A percentile compares a stretch with the other conserved stretches of the same genome.
Conservation (phyloP, 92 coral and sea anemone species). For the Porites cylindrica region DNA sequence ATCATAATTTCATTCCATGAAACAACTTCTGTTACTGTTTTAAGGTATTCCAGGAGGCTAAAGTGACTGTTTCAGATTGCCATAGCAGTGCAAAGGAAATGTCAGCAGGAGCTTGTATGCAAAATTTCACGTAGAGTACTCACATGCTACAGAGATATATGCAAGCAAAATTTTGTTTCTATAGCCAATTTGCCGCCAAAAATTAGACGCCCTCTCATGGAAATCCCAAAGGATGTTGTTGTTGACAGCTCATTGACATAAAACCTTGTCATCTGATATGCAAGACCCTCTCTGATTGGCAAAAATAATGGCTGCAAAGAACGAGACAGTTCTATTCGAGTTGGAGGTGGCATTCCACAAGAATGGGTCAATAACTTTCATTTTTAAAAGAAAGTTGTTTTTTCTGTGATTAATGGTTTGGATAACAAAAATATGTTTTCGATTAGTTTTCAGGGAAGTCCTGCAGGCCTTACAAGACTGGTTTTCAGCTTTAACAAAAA, state of each 20-base stretch:
- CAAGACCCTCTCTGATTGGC: not conserved
- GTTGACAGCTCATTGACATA: not conserved
- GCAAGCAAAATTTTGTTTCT: not conserved
- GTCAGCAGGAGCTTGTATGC: not conserved
- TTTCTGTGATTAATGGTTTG: not conserved
- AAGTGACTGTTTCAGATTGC: not conserved
- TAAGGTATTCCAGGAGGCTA: not conserved
- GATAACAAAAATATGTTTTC: not conserved
- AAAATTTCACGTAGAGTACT: not conserved
- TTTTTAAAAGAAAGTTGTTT: not conserved
- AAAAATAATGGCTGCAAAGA: not conserved
- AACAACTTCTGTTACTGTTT: not conserved
- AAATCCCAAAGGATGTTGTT: slow-evolving; percentile 8
- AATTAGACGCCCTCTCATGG: not conserved
- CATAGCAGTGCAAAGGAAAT: not conserved
- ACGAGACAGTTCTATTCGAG: not conserved
- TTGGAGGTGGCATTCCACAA: not conserved
- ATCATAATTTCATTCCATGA: no score
- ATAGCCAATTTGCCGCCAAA: not conserved
- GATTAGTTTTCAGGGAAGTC: no score
- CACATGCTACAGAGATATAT: not conserved
- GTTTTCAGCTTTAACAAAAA: no score
- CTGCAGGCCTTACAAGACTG: no score
- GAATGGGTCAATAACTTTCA: not conserved
- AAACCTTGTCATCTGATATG: not conserved